Base-by-base conservation (phyloP, 2,888 invertebrate genomes). In the Lasius platythorax region DNA sequence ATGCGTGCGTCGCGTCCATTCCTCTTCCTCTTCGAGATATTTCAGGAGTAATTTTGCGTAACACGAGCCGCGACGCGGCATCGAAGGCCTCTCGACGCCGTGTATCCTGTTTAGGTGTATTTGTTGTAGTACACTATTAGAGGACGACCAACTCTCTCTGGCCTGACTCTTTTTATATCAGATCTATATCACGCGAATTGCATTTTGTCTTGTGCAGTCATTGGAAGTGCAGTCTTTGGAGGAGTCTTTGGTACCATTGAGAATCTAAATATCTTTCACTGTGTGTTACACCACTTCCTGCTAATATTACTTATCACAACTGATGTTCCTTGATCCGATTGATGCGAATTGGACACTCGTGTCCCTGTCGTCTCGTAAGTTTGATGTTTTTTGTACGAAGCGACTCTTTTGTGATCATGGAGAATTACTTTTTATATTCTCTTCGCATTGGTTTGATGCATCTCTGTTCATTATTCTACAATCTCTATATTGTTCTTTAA, bases 21-120 rank as follows among this genome's bases (percentile, higher is more conserved):
- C 30, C 30, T 33, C 28, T 18, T 33, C 33, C 50, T 30, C 67
- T 33, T 37, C 33, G 79, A 74, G 79, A 81, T 81, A 81, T 81
- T 81, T 81, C 79, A 81, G 79, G 74, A 81, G 61, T 74, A 61
- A 73, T 74, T 81, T 81, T 81, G 79, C 79, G 79, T 81, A 81
- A 81, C n/a, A n/a, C 56, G 43, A 58, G 12, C 43, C 53, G 53
- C 43, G n/a, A 53, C n/a, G 43, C 40, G 63, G 30, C 15, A n/a
- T n/a, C 56, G 9, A 11, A 56, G 33, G 12, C 68, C 15, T 23
- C 50, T 37, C 37, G 3, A n/a, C 64, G 64, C 23, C 64, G 53
- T 1, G 8, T 53, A n/a, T 8, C 53, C 8, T 46, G 46, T 46
- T 23, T 23, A 23, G 12, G 40, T 40, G 18, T 46, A 46, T 18